A percentile compares a stretch with the other conserved stretches of the same genome.
Conservation (phyloP, 1,140 invertebrate genomes). For the Babylonia areolata region DNA sequence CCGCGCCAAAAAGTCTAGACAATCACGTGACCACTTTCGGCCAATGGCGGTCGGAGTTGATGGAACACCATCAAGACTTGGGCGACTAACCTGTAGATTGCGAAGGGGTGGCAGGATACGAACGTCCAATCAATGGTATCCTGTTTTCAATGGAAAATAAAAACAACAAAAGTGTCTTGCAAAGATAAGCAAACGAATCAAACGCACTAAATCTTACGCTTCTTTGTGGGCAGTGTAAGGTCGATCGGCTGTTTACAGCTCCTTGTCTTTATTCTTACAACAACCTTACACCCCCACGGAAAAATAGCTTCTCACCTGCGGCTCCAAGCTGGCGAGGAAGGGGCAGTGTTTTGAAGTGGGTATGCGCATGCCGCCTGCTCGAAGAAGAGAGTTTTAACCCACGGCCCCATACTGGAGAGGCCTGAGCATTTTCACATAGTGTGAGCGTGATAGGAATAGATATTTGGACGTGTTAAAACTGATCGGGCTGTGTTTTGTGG, state of each 20-base stretch:
- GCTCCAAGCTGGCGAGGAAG: slow-evolving; percentile 35
- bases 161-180: not conserved
- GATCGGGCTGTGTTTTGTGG: not conserved
- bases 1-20: slow-evolving; percentile 75
- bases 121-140: slow-evolving; percentile 35
- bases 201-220: not conserved
- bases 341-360: slow-evolving; percentile 40
- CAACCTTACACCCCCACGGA: slow-evolving; percentile 27
- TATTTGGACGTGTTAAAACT: not conserved
- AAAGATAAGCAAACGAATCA: not conserved
- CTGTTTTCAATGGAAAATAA: not conserved
- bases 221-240: not conserved
- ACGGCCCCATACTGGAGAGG: slow-evolving; percentile 15
- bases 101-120: slow-evolving; percentile 43
- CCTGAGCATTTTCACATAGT: not conserved
- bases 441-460: not conserved
- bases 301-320: slow-evolving; percentile 39
- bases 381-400: slow-evolving; percentile 37
- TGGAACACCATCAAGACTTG: slow-evolving; percentile 46
- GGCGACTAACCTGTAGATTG: slow-evolving; percentile 43
- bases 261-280: not conserved
- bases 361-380: slow-evolving; percentile 37
- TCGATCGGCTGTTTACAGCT: not conserved
- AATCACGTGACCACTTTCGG: slow-evolving; percentile 64
- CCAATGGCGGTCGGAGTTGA: slow-evolving; percentile 63